Evolutionary conservation across 1,140 invertebrate genomes (phyloP), one percentile per base, ranked within the genome.

Genomic region (Nasonia giraulti): DNA sequence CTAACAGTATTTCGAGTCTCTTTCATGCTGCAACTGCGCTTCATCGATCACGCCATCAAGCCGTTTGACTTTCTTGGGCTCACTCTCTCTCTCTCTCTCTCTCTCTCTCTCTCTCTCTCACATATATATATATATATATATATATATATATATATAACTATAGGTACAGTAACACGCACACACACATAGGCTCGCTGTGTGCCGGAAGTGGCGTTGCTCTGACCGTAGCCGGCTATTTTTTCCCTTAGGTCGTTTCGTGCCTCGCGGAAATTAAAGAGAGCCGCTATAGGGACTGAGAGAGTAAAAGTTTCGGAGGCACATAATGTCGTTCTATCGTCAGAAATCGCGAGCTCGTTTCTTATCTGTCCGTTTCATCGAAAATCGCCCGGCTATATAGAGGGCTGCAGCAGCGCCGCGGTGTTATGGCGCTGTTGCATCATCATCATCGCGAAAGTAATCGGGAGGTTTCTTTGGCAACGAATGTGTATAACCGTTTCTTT

Each of bases 1-100:
- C 81, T 86, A 86, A 86, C 85, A 80, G 85, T 86, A 86, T 83
- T 77, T 79, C 75, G 27, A 74, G 71, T 47, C 17, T 68, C 17
- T 78, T 82, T 79, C 44, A 47, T 82, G 76, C 85, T 82, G 68
- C 85, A 83, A 80, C 81, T 37, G 44, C 31, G 71, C 20, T 55
- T 86, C 81, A 75, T 80, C 76, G 85, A 83, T 86, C 85, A 86
- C 80, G 84, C 85, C 76, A 86, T 86, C 85, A 83, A 85, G 81
- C n/a, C 71, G 78, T 33, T 81, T 76, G 79, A 71, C 47, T 81
- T n/a, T 68, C 66, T 37, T 83, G 20, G 80, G 31, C 20, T 62
- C 31, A 68, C 68, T 17, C 17, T 69, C n/a, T n/a, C n/a, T n/a
- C n/a, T n/a, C n/a, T n/a, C n/a, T n/a, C n/a, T n/a, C n/a, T n/a